Percentiles rank a stretch among this genome's conserved stretches.
These are phyloP conservation scores for Sitodiplosis mosellana DNA, from an alignment of 1,140 invertebrate species.

Conservation along the genomic window DNA sequence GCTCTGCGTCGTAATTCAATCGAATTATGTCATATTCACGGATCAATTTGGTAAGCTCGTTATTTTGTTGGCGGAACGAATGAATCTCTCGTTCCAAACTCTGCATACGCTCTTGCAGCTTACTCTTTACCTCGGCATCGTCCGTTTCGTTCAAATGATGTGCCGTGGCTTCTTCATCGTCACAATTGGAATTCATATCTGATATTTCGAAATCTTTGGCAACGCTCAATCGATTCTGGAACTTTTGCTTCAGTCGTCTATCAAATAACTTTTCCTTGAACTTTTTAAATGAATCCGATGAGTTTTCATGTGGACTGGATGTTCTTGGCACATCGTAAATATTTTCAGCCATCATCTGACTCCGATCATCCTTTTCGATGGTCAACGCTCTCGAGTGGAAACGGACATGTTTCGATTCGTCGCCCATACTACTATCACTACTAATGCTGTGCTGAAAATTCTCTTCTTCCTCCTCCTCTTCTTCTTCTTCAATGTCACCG, in stretches of 20 bases:
- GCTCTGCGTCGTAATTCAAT: conserved; percentile 34
- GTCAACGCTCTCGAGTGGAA: neutral
- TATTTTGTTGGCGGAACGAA: conserved; percentile 44
- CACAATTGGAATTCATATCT: neutral
- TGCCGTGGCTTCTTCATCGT: conserved; percentile 4
- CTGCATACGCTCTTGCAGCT: conserved; percentile 19
- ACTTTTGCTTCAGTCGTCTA: conserved; percentile 6
- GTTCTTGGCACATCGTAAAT: neutral
- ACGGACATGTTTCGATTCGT: neutral
- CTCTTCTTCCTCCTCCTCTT: no score
- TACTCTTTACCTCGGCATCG: conserved; percentile 13
- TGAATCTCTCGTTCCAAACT: conserved; percentile 48
- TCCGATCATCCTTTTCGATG: neutral
- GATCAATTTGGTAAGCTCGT: conserved; percentile 31
- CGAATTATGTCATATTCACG: conserved; percentile 37
- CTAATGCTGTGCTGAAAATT: no score
- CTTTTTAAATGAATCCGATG: neutral
- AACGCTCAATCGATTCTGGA: neutral
- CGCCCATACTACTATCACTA: neutral
- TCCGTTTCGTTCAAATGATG: conserved; percentile 17
- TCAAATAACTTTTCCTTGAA: neutral
- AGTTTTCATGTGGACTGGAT: neutral
- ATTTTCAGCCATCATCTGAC: neutral
- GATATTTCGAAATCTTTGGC: neutral
- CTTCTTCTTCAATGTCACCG: no score